Evolutionary conservation across 1,140 invertebrate genomes (phyloP), one percentile per base, ranked within the genome.

Genomic region (Diabrotica undecimpunctata): DNA sequence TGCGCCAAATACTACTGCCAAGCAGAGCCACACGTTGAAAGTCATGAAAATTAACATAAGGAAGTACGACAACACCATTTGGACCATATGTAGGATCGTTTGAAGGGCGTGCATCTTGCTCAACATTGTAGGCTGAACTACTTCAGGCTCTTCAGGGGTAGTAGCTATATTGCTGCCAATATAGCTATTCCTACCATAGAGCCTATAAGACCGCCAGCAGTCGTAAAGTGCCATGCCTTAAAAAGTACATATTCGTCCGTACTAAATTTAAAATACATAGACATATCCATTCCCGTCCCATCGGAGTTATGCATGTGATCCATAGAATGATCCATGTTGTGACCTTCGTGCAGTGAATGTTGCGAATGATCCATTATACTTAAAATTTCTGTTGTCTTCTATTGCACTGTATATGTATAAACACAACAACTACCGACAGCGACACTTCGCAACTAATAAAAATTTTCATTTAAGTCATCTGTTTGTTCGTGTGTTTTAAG

Each of bases 21-120:
- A 68, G 75, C 95, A 96, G 13, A 98, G 84, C 92, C 93, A 98
- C 13, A 93, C 88, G 77, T 98, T 98, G 84, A 96, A 99, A 0
- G 95, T 98, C 96, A 99, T 99, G 81, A 98, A 97, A 64, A 98
- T 91, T 79, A 99, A 81, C 96, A 99, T 99, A 13, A 98, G 86
- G 72, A 95, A 87, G 79, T 98, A 98, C 13, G 93, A 94, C 37
- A 96, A 79, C 5, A 92, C 87, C 58, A 97, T 88, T 80, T 98
- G 96, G 0, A 97, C 67, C 62, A 96, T 85, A 78, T 98, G 95
- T 6, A 99, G 83, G 8, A 90, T 72, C 1, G 95, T 97, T 80
- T 98, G 95, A 39, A 91, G 81, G n/a, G 88, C 77, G 79, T 97
- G 95, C 67, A 87, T 87, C 66, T 79, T 78, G 55, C 90, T 94